Evolutionary conservation across 1,140 invertebrate species (phyloP).

Genomic region (Drosophila aff.): DNA sequence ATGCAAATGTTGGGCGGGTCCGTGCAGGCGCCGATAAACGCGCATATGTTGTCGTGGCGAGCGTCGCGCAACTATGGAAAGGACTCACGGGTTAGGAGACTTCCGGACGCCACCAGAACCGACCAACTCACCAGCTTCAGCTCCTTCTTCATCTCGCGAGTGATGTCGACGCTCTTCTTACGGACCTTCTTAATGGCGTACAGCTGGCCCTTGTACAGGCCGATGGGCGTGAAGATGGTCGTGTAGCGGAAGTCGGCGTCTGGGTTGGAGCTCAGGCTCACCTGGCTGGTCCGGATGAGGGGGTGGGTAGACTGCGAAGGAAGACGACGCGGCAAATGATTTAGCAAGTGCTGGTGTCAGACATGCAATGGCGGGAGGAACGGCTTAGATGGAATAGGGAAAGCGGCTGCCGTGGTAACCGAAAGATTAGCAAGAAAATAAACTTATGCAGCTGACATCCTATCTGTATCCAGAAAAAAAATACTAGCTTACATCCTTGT

Average conservation of each 20-base stretch:
- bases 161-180: conserved; percentile 95
- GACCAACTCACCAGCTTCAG: conserved; percentile 92
- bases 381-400: conserved; percentile 3
- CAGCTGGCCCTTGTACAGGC: conserved; percentile 93
- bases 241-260: conserved; percentile 94
- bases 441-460: not conserved
- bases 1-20: conserved; percentile 95
- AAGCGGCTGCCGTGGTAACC: not conserved
- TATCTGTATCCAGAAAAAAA: not conserved
- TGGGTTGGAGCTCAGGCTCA: conserved; percentile 93
- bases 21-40: conserved; percentile 97
- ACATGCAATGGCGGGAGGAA: conserved; percentile 34
- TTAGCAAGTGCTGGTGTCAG: conserved; percentile 56
- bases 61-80: conserved; percentile 93
- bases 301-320: conserved; percentile 86
- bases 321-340: conserved; percentile 52
- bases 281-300: conserved; percentile 92
- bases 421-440: not conserved
- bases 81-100: not conserved
- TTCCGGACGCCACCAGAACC: not conserved
- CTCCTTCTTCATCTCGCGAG: conserved; percentile 96
- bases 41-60: conserved; percentile 95
- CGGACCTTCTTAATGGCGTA: conserved; percentile 94
- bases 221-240: conserved; percentile 94
- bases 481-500: not conserved